Conservation (phyloP, 64 coral and sea anemone genomes). For the Dendrophyllia cribrosa region DNA sequence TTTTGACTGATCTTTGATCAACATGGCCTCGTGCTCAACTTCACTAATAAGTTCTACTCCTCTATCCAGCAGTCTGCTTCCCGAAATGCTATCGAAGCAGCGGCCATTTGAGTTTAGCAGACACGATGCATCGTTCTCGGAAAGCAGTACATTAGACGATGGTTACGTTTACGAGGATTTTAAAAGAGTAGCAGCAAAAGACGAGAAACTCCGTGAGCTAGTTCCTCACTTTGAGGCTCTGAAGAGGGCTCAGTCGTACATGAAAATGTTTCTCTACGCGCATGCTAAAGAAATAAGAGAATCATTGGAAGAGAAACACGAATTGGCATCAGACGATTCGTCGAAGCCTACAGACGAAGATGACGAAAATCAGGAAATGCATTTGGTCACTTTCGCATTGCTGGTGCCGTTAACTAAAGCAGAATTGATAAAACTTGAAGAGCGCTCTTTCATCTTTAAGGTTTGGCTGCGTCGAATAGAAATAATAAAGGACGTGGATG, state of each 20-base stretch:
- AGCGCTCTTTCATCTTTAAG: too few relatives aligned
- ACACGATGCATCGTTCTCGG: not conserved
- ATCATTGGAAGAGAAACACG: too few relatives aligned
- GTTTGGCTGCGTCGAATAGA: too few relatives aligned
- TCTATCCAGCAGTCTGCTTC: too few relatives aligned
- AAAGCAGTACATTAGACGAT: not conserved
- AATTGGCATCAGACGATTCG: too few relatives aligned
- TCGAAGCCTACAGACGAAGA: too few relatives aligned
- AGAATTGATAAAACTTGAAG: too few relatives aligned
- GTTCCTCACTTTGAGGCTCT: not conserved
- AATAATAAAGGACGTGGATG: too few relatives aligned
- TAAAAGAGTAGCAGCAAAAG: not conserved
- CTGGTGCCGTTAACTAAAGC: too few relatives aligned
- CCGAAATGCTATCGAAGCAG: not conserved
- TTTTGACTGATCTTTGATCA: not conserved
- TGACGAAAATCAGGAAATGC: too few relatives aligned
- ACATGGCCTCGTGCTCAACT: slow-evolving; percentile 9
- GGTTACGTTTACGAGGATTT: not conserved
- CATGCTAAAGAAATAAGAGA: not conserved
- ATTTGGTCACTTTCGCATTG: too few relatives aligned
- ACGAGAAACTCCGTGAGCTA: not conserved
- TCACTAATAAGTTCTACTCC: not conserved
- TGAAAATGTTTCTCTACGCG: not conserved
- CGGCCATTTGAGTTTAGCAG: not conserved
- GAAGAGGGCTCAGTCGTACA: not conserved